Conservation (phyloP, 2,113 vertebrate genomes). For the Copsychus sechellarum region DNA sequence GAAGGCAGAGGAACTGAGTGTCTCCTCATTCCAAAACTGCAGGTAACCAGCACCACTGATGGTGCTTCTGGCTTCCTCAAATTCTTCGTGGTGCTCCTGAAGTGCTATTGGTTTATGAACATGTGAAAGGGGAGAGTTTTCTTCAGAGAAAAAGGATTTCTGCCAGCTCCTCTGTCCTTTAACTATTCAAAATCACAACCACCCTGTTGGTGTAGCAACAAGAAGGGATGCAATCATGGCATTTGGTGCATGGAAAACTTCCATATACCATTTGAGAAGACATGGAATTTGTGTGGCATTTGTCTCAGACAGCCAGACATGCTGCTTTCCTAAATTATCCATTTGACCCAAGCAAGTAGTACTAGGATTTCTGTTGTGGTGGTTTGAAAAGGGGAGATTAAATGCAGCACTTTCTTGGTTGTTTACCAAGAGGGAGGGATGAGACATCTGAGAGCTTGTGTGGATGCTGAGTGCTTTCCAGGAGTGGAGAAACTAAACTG, state of each 20-base stretch:
- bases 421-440: neutral
- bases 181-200: neutral
- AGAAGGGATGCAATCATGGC: neutral
- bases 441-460: neutral
- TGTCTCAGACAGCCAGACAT: neutral
- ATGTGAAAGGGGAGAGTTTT: neutral
- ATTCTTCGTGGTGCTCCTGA: neutral
- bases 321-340: neutral
- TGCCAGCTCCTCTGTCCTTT: neutral
- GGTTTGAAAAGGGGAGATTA: neutral
- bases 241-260: neutral
- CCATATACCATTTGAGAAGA: neutral
- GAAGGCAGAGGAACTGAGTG: neutral
- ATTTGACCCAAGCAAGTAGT: neutral
- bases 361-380: neutral
- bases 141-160: neutral
- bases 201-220: neutral
- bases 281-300: neutral
- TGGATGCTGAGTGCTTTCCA: neutral
- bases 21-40: neutral
- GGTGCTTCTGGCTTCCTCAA: neutral
- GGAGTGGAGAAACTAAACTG: neutral
- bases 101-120: neutral
- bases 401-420: neutral
- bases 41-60: neutral